A percentile compares a stretch with the other conserved stretches of the same genome.
Conservation (phyloP, 2,888 invertebrate genomes). For the Orthosia gothica region DNA sequence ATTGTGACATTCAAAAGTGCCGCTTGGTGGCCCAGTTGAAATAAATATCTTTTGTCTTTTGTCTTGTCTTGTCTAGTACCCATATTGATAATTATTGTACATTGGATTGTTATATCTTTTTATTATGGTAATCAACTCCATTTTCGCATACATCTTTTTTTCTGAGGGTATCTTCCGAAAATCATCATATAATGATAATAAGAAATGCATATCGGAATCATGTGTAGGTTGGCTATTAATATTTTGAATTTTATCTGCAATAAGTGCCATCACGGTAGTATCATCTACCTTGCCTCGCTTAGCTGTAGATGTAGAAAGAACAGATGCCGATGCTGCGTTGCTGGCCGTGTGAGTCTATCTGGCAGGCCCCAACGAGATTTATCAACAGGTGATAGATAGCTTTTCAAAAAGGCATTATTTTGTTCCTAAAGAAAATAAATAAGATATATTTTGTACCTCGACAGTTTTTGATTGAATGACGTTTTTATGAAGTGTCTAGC, state of each 20-base stretch:
- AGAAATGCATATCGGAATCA: constrained; percentile 33
- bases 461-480: too few species aligned
- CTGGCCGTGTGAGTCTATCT: too few species aligned
- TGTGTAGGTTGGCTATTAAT: constrained; percentile 29
- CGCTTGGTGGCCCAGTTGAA: too few species aligned
- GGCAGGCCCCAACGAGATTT: too few species aligned
- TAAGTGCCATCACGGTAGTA: constrained; percentile 25
- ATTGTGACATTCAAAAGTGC: too few species aligned
- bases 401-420: too few species aligned
- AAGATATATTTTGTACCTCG: too few species aligned
- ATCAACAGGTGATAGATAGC: too few species aligned
- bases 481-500: too few species aligned
- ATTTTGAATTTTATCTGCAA: constrained; percentile 25
- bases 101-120: constrained; percentile 30
- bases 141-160: constrained; percentile 28
- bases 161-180: constrained; percentile 21
- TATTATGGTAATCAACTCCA: constrained; percentile 29
- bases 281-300: constrained; percentile 18
- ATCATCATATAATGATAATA: constrained; percentile 36
- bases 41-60: too few species aligned
- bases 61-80: too few species aligned
- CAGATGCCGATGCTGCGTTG: constrained; percentile 19
- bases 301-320: constrained; percentile 22
- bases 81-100: constrained; percentile 32
- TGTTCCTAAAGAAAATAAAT: too few species aligned